These are phyloP conservation scores for Minunthozetes semirufus DNA, from an alignment of 2,888 invertebrate species.

Conservation along the genomic window DNA sequence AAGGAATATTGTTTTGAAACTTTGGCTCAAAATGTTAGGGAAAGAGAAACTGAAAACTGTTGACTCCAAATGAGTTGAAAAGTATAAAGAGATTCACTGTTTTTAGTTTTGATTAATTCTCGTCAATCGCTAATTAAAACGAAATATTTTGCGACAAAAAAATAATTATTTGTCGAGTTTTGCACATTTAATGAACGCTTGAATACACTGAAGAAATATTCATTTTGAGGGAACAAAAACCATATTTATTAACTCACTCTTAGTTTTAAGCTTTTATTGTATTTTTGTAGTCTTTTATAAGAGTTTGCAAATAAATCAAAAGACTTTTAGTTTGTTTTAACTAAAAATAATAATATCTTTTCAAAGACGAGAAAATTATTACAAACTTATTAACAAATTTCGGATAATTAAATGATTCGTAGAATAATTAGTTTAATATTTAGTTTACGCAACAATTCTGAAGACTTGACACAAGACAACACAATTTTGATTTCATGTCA, in stretches of 20 bases:
- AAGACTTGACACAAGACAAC: no score
- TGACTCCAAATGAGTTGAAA: slow-evolving; percentile 25
- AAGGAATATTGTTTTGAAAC: neutral
- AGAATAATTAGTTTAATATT: neutral
- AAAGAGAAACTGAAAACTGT: neutral
- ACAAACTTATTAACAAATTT: neutral
- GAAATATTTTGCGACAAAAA: slow-evolving; percentile 7
- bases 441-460: no score
- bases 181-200: slow-evolving; percentile 1
- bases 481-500: no score
- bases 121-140: slow-evolving; percentile 22
- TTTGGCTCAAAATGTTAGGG: neutral
- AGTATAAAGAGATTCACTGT: slow-evolving; percentile 18
- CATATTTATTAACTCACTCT: neutral
- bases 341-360: slow-evolving; percentile 14
- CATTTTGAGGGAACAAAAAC: neutral
- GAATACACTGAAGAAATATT: slow-evolving; percentile 6
- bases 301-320: neutral
- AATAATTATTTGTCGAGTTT: slow-evolving; percentile 12
- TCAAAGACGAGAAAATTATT: neutral
- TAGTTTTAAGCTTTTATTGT: neutral
- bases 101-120: slow-evolving; percentile 18
- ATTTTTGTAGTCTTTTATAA: neutral
- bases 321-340: slow-evolving; percentile 7
- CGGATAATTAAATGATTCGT: neutral